phyloP scores from a whole-genome alignment of 2,797 vertebrate species.

The Iguana delicatissima region DNA sequence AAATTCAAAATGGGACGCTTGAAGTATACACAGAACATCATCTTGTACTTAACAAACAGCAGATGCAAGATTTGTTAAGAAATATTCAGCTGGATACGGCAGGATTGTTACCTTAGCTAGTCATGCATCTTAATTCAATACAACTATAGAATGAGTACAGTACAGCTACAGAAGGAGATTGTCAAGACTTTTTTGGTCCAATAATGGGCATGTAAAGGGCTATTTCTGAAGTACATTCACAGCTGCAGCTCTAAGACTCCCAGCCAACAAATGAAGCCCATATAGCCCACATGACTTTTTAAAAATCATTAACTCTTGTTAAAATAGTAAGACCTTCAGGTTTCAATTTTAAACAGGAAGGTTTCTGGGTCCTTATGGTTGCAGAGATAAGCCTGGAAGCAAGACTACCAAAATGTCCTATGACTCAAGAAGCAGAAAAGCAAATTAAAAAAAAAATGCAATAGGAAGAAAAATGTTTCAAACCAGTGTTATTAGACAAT shows the following conservation, averaged over 20 bases:
- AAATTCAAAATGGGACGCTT: not conserved
- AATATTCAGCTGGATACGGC: not conserved
- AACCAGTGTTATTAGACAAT: not conserved
- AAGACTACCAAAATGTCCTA: not conserved
- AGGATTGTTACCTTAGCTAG: not conserved
- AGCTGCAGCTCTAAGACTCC: not conserved
- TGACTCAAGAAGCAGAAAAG: constrained; percentile 17
- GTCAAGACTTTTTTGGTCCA: not conserved
- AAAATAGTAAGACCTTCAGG: constrained; percentile 18
- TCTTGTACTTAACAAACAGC: not conserved
- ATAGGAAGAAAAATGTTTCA: constrained; percentile 1
- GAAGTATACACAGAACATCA: not conserved
- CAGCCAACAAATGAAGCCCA: not conserved
- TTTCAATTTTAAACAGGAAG: constrained; percentile 20
- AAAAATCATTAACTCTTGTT: constrained; percentile 9
- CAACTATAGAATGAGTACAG: not conserved
- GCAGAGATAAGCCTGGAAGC: not conserved
- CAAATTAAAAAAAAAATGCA: constrained; percentile 5
- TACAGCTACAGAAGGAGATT: not conserved
- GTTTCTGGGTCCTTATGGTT: constrained; percentile 18
- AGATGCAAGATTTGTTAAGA: not conserved
- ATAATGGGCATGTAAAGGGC: not conserved
- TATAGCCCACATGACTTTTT: not conserved
- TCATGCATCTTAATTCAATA: not conserved
- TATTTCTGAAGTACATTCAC: not conserved